phyloP scores from a whole-genome alignment of 2,113 vertebrate genomes.

The Mixornis gularis region DNA sequence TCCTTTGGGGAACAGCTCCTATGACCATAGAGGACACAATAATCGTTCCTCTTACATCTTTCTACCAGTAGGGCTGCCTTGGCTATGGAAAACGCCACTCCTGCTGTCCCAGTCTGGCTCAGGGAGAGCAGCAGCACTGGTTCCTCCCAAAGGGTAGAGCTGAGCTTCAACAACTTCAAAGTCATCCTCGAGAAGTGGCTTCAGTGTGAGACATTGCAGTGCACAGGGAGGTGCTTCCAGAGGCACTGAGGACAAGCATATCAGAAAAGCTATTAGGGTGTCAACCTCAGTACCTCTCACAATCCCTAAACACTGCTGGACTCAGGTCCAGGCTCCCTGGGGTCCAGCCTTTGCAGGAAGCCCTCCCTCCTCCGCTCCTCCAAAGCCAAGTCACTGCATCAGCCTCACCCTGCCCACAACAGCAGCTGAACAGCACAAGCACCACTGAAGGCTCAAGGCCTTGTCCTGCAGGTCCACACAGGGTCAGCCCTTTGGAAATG shows the following conservation, averaged over 20 bases:
- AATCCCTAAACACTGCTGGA: not conserved
- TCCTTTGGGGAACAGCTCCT: not conserved
- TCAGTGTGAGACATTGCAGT: accelerated
- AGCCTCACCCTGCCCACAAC: not conserved
- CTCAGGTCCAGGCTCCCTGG: not conserved
- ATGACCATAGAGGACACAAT: accelerated
- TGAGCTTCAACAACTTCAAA: not conserved
- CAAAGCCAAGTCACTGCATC: not conserved
- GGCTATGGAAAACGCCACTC: not conserved
- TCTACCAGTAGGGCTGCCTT: too few species aligned
- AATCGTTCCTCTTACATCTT: not conserved
- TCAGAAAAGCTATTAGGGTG: not conserved
- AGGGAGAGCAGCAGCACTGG: not conserved
- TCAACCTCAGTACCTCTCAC: not conserved
- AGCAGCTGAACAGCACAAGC: not conserved
- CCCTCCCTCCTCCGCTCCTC: not conserved
- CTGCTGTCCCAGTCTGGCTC: not conserved
- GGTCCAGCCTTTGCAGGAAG: not conserved
- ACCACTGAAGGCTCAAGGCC: not conserved
- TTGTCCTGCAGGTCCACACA: accelerated
- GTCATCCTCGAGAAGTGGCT: not conserved
- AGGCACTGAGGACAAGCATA: not conserved
- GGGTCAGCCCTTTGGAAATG: not conserved
- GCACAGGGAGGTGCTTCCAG: not conserved
- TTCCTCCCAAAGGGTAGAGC: not conserved